A percentile compares a stretch with the other conserved stretches of the same genome.
Evolutionary conservation across 1,140 invertebrate species (phyloP).

Genomic region (Papilio helenus): DNA sequence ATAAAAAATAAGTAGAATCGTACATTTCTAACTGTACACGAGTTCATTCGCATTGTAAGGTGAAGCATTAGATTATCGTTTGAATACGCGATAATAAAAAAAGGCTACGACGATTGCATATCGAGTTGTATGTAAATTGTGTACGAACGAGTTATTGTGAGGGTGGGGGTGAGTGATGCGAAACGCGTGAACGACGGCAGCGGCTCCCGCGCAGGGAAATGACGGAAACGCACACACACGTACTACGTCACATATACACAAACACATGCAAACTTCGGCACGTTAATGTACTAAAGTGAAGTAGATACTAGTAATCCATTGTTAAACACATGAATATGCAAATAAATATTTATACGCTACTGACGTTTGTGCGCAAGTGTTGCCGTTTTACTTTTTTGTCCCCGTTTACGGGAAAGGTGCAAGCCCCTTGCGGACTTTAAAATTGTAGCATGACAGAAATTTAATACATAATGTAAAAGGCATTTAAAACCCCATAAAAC

Average conservation of each 20-base stretch:
- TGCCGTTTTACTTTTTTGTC: slow-evolving; percentile 52
- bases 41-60: slow-evolving; percentile 42
- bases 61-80: slow-evolving; percentile 57
- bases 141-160: slow-evolving; percentile 69
- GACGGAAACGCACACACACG: slow-evolving; percentile 67
- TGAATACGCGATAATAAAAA: slow-evolving; percentile 53
- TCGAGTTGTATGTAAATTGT: slow-evolving; percentile 74
- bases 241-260: slow-evolving; percentile 41
- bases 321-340: slow-evolving; percentile 68
- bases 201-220: slow-evolving; percentile 74
- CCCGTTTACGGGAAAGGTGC: slow-evolving; percentile 45
- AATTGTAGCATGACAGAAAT: slow-evolving; percentile 19
- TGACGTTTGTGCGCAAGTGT: slow-evolving; percentile 61
- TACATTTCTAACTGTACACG: slow-evolving; percentile 2
- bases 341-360: slow-evolving; percentile 71
- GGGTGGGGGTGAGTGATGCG: slow-evolving; percentile 78
- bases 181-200: slow-evolving; percentile 79
- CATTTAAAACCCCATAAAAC: slow-evolving; percentile 52
- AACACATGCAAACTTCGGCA: slow-evolving; percentile 37
- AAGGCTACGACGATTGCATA: slow-evolving; percentile 61
- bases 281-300: slow-evolving; percentile 38
- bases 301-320: slow-evolving; percentile 73
- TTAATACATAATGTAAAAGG: slow-evolving; percentile 18
- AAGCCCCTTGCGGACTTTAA: slow-evolving; percentile 4
- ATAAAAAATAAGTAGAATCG: neutral